Evolutionary conservation across 2,113 vertebrate genomes (phyloP), one percentile per base, ranked within the genome.

Genomic region (Anas platyrhynchos): DNA sequence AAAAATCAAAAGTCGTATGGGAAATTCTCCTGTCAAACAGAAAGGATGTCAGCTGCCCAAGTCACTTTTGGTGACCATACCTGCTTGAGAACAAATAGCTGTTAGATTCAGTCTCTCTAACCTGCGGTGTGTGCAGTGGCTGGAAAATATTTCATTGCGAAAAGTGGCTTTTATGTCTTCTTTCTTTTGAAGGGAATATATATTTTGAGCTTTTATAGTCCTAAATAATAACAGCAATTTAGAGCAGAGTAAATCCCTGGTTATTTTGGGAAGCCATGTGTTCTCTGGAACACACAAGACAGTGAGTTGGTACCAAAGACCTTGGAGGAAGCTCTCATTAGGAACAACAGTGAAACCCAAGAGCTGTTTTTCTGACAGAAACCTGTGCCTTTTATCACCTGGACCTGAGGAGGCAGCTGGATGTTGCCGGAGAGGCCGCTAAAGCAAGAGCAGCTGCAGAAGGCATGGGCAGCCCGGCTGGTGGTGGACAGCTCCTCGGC

Each of bases 381-480:
- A 22, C 23, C 55, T 3, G 13, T 6, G 23, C 50, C 29, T 9
- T 17, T 80, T 63, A 2, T 25, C 1, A 0, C 2, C 15, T 17
- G 27, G 13, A 6, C 38, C 25, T 15, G 21, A 29, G 55, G 59
- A 56, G 59, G 18, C 27, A 59, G 48, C 2, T 0, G 22, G 29
- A 3, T 6, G 16, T 15, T 79, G 26, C 48, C 68, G 73, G 55
- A 34, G 65, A 44, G 62, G 38, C 23, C 63, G 20, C 25, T 15
- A 2, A 71, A 36, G 12, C 34, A 0, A 0, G 14, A 43, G 23
- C 44, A 16, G 65, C 43, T 16, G 50, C 36, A 16, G 18, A 3
- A 18, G 0, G 9, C 3, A 43, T 1, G 1, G 59, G n/a, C 59
- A 67, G 21, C n/a, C 48, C 46, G 31, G 31, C 22, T 0, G 11